Evolutionary conservation across 2,113 vertebrate species (phyloP).

Genomic region (Daphoenositta chrysoptera): DNA sequence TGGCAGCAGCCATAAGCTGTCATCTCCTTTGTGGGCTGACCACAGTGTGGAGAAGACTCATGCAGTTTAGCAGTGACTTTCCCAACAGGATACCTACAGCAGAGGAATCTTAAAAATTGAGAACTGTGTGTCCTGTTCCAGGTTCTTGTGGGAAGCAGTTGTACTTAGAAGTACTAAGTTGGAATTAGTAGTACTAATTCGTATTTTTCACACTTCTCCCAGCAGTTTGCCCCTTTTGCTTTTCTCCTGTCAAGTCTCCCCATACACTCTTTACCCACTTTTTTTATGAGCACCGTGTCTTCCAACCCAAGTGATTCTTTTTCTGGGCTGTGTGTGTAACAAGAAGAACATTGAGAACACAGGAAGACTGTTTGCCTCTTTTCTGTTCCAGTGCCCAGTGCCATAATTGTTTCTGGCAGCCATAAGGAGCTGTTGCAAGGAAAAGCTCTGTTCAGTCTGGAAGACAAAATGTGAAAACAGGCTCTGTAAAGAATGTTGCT

Average conservation of each 20-base stretch:
- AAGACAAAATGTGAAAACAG: conserved; percentile 45
- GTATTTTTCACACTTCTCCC: neutral
- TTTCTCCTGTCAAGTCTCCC: neutral
- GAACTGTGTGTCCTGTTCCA: neutral
- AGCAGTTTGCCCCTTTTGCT: neutral
- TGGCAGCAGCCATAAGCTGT: neutral
- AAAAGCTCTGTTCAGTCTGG: conserved; percentile 31
- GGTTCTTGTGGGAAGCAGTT: neutral
- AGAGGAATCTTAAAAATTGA: neutral
- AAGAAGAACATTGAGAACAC: conserved; percentile 43
- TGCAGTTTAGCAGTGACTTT: neutral
- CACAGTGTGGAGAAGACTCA: neutral
- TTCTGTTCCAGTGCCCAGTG: conserved; percentile 53
- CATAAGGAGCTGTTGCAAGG: conserved; percentile 42
- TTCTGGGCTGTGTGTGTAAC: neutral
- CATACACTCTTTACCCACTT: neutral
- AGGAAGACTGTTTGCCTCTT: conserved; percentile 33
- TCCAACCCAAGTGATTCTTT: conserved; percentile 26
- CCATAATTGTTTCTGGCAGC: conserved; percentile 56
- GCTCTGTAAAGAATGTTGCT: neutral
- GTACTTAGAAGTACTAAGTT: neutral
- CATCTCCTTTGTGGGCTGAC: neutral
- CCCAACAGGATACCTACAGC: neutral
- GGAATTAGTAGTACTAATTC: neutral
- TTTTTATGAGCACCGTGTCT: neutral